phyloP scores from a whole-genome alignment of 2,113 vertebrate genomes.

The Scomber japonicus region DNA sequence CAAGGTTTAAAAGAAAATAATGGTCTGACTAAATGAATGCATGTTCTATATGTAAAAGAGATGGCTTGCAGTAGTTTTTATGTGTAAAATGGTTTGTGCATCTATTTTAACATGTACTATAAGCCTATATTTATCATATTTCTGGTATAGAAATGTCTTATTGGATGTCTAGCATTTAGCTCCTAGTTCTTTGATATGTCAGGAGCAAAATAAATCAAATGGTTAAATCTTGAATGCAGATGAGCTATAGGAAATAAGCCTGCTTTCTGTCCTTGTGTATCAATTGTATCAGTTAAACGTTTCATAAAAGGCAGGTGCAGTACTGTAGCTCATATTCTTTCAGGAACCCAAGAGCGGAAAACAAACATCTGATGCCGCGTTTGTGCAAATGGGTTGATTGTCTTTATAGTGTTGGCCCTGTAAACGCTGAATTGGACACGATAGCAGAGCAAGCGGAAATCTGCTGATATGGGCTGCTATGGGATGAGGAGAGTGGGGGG shows the following conservation, averaged over 20 bases:
- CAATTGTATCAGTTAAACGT: background rate
- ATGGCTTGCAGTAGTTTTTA: constrained; percentile 14
- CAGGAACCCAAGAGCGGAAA: constrained; percentile 22
- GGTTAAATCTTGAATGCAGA: constrained; percentile 20
- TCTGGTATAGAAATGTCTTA: background rate
- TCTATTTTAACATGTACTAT: background rate
- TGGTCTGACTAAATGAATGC: constrained; percentile 16
- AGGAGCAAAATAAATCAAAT: constrained; percentile 20
- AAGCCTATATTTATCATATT: background rate
- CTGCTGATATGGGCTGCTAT: constrained; percentile 72
- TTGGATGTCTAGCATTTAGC: too few relatives aligned
- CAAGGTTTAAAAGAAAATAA: constrained; percentile 34
- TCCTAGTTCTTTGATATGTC: too few relatives aligned
- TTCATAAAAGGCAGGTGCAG: constrained; percentile 12
- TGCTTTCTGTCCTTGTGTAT: constrained; percentile 1
- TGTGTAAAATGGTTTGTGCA: background rate
- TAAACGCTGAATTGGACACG: constrained; percentile 66
- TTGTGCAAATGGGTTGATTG: too few relatives aligned
- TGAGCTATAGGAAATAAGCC: background rate
- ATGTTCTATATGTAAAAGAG: constrained; percentile 23
- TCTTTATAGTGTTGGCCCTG: too few relatives aligned
- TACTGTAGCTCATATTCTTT: background rate
- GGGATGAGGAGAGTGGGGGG: constrained; percentile 24
- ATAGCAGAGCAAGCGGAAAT: constrained; percentile 69
- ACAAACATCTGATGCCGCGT: too few relatives aligned